A percentile compares a stretch with the other conserved stretches of the same genome.
Evolutionary conservation across 2,113 vertebrate genomes (phyloP).

Genomic region (Zosterops japonicus): DNA sequence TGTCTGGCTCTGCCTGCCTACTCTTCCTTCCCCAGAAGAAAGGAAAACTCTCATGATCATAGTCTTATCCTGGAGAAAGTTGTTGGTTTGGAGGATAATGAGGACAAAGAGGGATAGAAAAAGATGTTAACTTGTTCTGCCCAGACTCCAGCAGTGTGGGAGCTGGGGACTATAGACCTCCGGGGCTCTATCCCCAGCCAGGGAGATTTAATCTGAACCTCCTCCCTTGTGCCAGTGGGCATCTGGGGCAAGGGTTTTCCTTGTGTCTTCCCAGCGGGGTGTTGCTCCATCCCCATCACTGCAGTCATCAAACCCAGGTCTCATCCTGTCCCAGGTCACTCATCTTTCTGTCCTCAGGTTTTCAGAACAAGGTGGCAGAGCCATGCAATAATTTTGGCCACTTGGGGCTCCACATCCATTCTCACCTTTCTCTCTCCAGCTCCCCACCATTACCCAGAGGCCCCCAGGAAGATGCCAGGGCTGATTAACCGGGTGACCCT

Average conservation of each 20-base stretch:
- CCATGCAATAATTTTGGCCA: not conserved
- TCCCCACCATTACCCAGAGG: not conserved
- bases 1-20: not conserved
- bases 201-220: not conserved
- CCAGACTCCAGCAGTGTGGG: not conserved
- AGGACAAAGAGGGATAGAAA: not conserved
- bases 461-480: constrained; percentile 82
- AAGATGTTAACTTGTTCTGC: not conserved
- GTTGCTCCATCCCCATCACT: not conserved
- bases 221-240: rapidly evolving
- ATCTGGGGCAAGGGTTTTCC: not conserved
- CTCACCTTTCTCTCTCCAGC: not conserved
- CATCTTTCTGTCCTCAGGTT: not conserved
- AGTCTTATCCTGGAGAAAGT: not conserved
- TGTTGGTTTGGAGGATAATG: not conserved
- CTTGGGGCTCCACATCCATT: rapidly evolving
- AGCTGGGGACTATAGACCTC: not conserved
- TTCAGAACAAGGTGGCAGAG: not conserved
- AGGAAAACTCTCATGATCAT: not conserved
- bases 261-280: not conserved
- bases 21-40: not conserved
- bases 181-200: not conserved
- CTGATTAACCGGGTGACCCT: constrained; percentile 83
- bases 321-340: rapidly evolving
- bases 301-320: not conserved